Evolutionary conservation across 2,888 invertebrate genomes (phyloP).

Genomic region (Gari tellinella): DNA sequence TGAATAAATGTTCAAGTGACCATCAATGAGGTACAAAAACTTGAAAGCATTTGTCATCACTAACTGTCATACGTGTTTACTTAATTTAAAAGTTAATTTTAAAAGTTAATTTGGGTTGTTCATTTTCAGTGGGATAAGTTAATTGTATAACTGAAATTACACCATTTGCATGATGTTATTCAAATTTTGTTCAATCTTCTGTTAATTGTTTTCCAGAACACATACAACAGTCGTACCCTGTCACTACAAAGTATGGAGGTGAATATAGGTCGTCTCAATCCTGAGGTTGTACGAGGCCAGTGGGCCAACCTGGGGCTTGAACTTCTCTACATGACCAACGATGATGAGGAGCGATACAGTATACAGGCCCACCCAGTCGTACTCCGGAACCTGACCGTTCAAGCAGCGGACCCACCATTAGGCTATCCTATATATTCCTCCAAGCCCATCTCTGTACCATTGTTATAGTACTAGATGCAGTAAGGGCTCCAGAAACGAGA

Average conservation of each 20-base stretch:
- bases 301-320: constrained; percentile 85
- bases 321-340: constrained; percentile 85
- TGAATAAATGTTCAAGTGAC: no score
- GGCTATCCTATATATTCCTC: constrained; percentile 85
- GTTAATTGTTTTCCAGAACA: constrained; percentile 72
- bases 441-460: constrained; percentile 76
- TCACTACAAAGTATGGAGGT: constrained; percentile 80
- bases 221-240: constrained; percentile 83
- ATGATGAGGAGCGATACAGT: constrained; percentile 86
- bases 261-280: constrained; percentile 83
- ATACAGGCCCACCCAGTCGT: constrained; percentile 85
- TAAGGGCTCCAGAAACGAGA: no score
- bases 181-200: no score
- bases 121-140: no score
- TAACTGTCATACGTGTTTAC: no score
- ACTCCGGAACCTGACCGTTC: constrained; percentile 84
- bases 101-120: no score
- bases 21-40: no score
- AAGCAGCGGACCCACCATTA: constrained; percentile 85
- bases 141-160: no score
- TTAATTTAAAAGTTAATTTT: no score
- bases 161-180: no score
- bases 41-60: no score
- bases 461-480: constrained; percentile 61
- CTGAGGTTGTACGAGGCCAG: constrained; percentile 84